A percentile compares a stretch with the other conserved stretches of the same genome.
phyloP scores from a whole-genome alignment of 2,797 vertebrate genomes.

The Falco rusticolus region DNA sequence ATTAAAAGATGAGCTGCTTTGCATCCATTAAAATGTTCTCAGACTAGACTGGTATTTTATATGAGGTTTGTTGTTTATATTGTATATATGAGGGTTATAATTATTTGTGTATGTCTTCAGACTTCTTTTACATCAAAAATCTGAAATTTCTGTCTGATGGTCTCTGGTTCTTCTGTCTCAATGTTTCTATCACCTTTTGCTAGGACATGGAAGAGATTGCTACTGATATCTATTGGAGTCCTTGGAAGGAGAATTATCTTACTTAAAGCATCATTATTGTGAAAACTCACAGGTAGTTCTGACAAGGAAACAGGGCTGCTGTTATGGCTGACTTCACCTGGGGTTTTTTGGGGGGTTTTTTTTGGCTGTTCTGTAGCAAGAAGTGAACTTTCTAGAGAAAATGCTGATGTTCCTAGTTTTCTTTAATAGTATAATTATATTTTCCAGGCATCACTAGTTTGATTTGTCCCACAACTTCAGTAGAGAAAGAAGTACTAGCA shows the following conservation, averaged over 20 bases:
- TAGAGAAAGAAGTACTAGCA: not conserved
- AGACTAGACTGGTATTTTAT: not conserved
- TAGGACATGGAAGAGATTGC: not conserved
- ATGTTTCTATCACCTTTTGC: not conserved
- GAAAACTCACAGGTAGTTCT: not conserved
- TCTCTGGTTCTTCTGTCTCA: not conserved
- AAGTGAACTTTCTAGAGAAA: not conserved
- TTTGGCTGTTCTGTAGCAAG: accelerated
- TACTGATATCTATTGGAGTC: not conserved
- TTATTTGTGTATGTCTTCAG: not conserved
- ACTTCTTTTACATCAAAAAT: not conserved
- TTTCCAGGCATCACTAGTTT: not conserved
- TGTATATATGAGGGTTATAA: not conserved
- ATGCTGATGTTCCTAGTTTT: not conserved
- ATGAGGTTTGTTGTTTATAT: not conserved
- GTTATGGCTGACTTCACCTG: not conserved
- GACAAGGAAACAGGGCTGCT: not conserved
- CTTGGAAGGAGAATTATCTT: not conserved
- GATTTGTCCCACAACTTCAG: not conserved
- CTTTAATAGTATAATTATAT: not conserved
- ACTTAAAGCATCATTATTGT: not conserved
- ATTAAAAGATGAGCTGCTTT: not conserved
- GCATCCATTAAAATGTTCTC: not conserved
- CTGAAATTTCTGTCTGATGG: not conserved
- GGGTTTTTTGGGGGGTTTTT: not conserved